A percentile compares a stretch with the other conserved stretches of the same genome.
phyloP scores from a whole-genome alignment of 2,797 vertebrate genomes.

The Champsocephalus gunnari region DNA sequence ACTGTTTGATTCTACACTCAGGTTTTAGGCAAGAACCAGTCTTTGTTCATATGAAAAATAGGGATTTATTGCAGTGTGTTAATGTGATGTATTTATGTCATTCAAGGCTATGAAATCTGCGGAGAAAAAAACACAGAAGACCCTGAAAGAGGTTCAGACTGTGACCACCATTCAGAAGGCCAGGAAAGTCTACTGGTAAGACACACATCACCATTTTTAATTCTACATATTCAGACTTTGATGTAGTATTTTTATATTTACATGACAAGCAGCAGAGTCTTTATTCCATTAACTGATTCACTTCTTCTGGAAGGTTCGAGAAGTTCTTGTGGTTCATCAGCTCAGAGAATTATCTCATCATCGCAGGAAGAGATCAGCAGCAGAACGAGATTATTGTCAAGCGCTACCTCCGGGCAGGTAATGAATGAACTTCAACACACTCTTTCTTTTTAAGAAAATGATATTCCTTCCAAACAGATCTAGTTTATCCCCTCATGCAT shows the following conservation, averaged over 20 bases:
- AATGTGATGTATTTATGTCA: not conserved
- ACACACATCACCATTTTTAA: not conserved
- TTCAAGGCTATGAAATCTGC: constrained; percentile 97
- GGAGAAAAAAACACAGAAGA: constrained; percentile 98
- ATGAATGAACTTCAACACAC: not conserved
- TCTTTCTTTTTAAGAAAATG: not conserved
- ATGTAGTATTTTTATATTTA: not conserved
- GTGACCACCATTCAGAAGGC: constrained; percentile 98
- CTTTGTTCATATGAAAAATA: too few species aligned
- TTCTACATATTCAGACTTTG: not conserved
- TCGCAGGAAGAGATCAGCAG: constrained; percentile 97
- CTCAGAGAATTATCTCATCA: constrained; percentile 96
- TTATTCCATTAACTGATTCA: not conserved
- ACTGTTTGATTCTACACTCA: not conserved
- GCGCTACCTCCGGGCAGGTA: constrained; percentile 92
- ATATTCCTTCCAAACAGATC: not conserved
- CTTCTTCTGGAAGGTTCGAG: constrained; percentile 91
- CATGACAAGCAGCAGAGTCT: not conserved
- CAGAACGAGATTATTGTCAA: constrained; percentile 99
- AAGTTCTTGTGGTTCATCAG: constrained; percentile 99
- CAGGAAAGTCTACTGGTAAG: constrained; percentile 97
- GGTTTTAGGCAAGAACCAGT: too few species aligned
- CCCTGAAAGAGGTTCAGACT: constrained; percentile 97
- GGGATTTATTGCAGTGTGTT: too few species aligned
- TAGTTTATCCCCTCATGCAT: not conserved